phyloP scores from a whole-genome alignment of 1,140 invertebrate genomes.

The Neodiprion pinetum region DNA sequence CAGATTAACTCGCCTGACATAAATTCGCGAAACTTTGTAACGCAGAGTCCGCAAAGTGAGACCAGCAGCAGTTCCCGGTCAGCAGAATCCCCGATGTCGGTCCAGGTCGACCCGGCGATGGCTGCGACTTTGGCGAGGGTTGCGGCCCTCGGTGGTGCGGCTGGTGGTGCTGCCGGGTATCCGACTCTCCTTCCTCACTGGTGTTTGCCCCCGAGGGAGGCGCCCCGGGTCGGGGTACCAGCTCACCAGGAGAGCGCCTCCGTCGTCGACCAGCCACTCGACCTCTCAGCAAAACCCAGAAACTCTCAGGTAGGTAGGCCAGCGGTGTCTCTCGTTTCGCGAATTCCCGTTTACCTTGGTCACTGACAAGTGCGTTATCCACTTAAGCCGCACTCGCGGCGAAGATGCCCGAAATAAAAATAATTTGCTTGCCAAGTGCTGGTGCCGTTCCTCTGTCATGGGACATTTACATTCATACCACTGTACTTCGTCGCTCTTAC shows the following conservation, averaged over 20 bases:
- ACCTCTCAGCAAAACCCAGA: constrained; percentile 77
- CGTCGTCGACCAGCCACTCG: constrained; percentile 75
- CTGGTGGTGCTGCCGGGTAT: constrained; percentile 45
- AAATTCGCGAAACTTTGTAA: too few relatives aligned
- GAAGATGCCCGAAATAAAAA: too few relatives aligned
- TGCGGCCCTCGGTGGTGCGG: constrained; percentile 66
- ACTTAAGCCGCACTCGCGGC: too few relatives aligned
- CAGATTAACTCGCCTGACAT: too few relatives aligned
- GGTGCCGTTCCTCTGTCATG: too few relatives aligned
- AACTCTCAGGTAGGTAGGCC: constrained; percentile 55
- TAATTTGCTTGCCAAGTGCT: too few relatives aligned
- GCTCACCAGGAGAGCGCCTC: constrained; percentile 58
- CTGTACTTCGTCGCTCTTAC: too few relatives aligned
- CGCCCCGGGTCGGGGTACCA: constrained; percentile 60
- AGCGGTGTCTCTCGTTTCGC: too few relatives aligned
- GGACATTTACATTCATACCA: too few relatives aligned
- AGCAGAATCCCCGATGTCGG: constrained; percentile 62
- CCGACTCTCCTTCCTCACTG: constrained; percentile 65
- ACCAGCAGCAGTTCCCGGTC: constrained; percentile 62
- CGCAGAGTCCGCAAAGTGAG: constrained; percentile 61
- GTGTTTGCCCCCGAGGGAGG: constrained; percentile 62
- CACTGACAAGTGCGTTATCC: too few relatives aligned
- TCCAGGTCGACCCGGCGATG: constrained; percentile 63
- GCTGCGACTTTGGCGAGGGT: constrained; percentile 68
- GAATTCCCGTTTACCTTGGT: too few relatives aligned